Base-by-base conservation (phyloP, 2,113 vertebrate species). In the Apaloderma vittatum region DNA sequence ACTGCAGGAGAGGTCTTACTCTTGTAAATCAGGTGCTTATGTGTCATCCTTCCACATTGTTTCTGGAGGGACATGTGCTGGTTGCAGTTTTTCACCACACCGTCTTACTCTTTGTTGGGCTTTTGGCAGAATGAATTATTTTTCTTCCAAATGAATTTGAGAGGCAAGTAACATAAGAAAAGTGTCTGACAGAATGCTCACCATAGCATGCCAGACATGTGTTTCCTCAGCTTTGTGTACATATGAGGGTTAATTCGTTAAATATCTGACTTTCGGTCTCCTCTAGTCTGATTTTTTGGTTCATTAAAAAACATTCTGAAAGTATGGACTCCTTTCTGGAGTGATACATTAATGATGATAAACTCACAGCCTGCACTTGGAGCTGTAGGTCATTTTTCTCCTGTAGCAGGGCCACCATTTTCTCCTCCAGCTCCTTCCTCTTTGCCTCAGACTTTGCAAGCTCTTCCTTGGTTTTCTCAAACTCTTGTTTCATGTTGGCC, bases 331-430 rank as follows among this genome's bases (percentile, higher is more conserved):
- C 5, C 7, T 80, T 81, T 65, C 45, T 40, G 73, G 26, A 34
- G 20, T 43, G 17, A 61, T 46, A 85, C 70, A 70, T 4, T 18
- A 77, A 74, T 29, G 26, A 8, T 40, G 3, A 61, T 66, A 74
- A 63, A 86, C 98, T 97, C 84, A 99, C 99, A 29, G 99, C 93
- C 80, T 99, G 99, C 62, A 99, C 98, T 94, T 99, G 99, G 61
- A 99, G 98, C 52, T 98, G 98, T 20, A 99, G 95, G n/a, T 99
- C 99, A 23, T 99, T 99, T 90, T 99, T 99, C 58, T 99, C 99
- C 75, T 99, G 98, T 75, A 86, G 63, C 16, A 99, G 52, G 15
- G 95, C 73, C 67, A 99, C 98, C 98, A 99, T 98, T 86, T 99
- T 99, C 95, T 99, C 98, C 79, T 99, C 99, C 3, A 99, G 95